These are phyloP conservation scores for Lydus trimaculatus DNA, from an alignment of 2,888 invertebrate species.

Conservation along the genomic window DNA sequence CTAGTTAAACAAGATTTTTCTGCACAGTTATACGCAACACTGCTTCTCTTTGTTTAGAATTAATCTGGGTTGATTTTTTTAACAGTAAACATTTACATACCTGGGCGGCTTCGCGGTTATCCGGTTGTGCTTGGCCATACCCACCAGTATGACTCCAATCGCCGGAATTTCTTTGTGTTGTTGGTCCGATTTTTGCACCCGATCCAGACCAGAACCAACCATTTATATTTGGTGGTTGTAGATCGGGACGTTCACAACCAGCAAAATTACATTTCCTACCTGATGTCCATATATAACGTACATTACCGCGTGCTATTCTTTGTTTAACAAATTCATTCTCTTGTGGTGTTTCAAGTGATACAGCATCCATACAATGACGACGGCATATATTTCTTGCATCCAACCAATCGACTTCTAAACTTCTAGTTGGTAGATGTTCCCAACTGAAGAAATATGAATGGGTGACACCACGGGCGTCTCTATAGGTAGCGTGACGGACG, in stretches of 20 bases:
- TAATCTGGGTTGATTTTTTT: no score
- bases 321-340: constrained; percentile 92
- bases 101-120: constrained; percentile 90
- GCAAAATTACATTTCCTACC: constrained; percentile 93
- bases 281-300: constrained; percentile 89
- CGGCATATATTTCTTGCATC: constrained; percentile 92
- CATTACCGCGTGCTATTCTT: constrained; percentile 79
- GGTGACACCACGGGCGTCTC: constrained; percentile 85
- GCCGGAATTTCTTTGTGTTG: constrained; percentile 86
- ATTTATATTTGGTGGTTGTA: constrained; percentile 85
- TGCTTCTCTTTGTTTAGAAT: no score
- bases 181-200: constrained; percentile 89
- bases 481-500: constrained; percentile 86
- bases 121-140: constrained; percentile 86
- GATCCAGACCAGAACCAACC: constrained; percentile 97
- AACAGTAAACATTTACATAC: constrained; percentile 57
- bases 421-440: constrained; percentile 82
- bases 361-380: constrained; percentile 93
- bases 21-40: background rate
- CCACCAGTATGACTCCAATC: constrained; percentile 92
- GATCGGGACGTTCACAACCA: constrained; percentile 82
- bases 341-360: constrained; percentile 88
- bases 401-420: constrained; percentile 87
- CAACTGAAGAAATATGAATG: constrained; percentile 95
- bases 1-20: background rate